Evolutionary conservation across 1,140 invertebrate genomes (phyloP).

Genomic region (Lepidurus apus): DNA sequence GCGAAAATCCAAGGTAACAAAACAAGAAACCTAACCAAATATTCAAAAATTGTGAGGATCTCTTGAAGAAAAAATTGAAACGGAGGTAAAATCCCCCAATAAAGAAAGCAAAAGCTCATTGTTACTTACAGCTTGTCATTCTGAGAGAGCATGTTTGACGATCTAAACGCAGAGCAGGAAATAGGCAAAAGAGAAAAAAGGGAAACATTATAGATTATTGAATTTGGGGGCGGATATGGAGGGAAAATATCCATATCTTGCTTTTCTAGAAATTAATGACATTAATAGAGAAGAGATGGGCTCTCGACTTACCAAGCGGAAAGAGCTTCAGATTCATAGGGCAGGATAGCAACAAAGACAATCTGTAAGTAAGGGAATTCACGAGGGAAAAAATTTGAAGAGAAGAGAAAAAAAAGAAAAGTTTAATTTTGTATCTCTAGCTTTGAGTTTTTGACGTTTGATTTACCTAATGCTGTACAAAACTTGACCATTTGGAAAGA

Average conservation of each 20-base stretch:
- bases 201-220: background rate
- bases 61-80: background rate
- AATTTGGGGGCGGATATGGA: background rate
- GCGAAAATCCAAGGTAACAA: background rate
- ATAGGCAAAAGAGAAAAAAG: background rate
- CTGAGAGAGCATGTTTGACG: slow-evolving; percentile 47
- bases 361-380: slow-evolving; percentile 38
- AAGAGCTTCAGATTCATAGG: slow-evolving; percentile 50
- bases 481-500: slow-evolving; percentile 49
- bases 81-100: background rate
- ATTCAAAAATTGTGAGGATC: background rate
- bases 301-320: slow-evolving; percentile 41
- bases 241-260: background rate
- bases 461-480: slow-evolving; percentile 49
- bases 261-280: background rate
- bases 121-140: slow-evolving; percentile 50
- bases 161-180: slow-evolving; percentile 37
- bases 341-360: slow-evolving; percentile 47
- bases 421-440: background rate
- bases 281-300: no score
- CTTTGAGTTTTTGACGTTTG: background rate
- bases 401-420: slow-evolving; percentile 24
- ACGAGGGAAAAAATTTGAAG: background rate
- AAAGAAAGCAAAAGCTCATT: background rate
- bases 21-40: slow-evolving; percentile 1